These are phyloP conservation scores for Drosophila merina DNA, from an alignment of 2,888 invertebrate species.

Conservation along the genomic window DNA sequence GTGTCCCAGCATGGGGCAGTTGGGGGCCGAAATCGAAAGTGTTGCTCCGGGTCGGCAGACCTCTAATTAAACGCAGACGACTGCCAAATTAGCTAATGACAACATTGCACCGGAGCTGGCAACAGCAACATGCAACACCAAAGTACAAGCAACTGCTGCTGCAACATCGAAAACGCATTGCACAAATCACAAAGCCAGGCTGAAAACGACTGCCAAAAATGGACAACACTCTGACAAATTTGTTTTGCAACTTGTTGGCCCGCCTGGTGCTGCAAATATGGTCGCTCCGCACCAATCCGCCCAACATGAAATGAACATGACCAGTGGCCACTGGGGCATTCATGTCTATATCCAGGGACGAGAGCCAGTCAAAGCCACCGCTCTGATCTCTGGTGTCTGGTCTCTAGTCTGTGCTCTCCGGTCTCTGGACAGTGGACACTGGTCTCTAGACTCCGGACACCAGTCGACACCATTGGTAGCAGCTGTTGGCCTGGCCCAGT, in stretches of 20 bases:
- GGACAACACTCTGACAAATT: slow-evolving; percentile 75
- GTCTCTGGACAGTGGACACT: slow-evolving; percentile 1
- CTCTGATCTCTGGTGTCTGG: slow-evolving; percentile 24
- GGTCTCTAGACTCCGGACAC: slow-evolving; percentile 46
- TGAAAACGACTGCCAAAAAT: slow-evolving; percentile 60
- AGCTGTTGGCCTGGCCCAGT: slow-evolving; percentile 35
- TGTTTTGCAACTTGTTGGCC: slow-evolving; percentile 75
- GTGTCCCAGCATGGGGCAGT: slow-evolving; percentile 46
- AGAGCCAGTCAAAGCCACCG: slow-evolving; percentile 34
- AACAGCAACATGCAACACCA: slow-evolving; percentile 7
- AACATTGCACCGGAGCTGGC: slow-evolving; percentile 44
- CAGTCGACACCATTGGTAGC: slow-evolving; percentile 16
- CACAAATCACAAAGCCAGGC: slow-evolving; percentile 44
- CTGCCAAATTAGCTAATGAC: slow-evolving; percentile 78
- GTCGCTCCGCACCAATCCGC: slow-evolving; percentile 8
- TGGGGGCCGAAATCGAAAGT: slow-evolving; percentile 63
- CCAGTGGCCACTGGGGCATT: slow-evolving; percentile 53
- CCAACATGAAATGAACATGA: slow-evolving; percentile 24
- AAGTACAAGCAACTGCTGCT: background rate
- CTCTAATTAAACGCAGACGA: slow-evolving; percentile 74
- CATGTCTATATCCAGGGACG: slow-evolving; percentile 27
- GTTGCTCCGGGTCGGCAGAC: slow-evolving; percentile 46
- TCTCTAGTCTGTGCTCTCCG: background rate
- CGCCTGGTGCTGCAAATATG: slow-evolving; percentile 51
- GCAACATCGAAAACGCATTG: slow-evolving; percentile 41